phyloP scores from a whole-genome alignment of 2,797 vertebrate genomes.

The Pangasius mekongensis region DNA sequence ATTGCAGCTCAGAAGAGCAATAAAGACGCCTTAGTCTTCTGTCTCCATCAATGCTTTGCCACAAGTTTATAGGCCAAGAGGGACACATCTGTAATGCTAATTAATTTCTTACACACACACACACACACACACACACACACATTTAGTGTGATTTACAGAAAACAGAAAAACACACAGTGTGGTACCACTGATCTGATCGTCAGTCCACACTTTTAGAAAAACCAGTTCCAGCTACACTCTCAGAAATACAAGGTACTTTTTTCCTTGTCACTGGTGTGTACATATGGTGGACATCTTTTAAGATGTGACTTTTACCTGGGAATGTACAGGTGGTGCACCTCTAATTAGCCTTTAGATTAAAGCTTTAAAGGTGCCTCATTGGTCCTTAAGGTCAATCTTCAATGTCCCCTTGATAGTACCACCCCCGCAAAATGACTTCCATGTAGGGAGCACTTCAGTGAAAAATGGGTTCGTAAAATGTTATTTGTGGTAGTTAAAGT shows the following conservation, averaged over 20 bases:
- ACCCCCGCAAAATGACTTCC: neutral
- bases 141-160: neutral
- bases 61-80: slow-evolving; percentile 1
- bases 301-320: neutral
- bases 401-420: neutral
- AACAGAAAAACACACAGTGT: neutral
- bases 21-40: slow-evolving; percentile 22
- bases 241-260: neutral
- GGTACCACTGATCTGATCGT: neutral
- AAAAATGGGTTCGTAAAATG: neutral
- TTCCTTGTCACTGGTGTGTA: neutral
- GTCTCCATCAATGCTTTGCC: slow-evolving; percentile 12
- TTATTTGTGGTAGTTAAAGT: neutral
- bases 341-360: neutral
- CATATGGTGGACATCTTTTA: neutral
- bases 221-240: neutral
- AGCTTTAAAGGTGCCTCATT: neutral
- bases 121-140: neutral
- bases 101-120: neutral
- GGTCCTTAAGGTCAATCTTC: neutral
- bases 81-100: slow-evolving; percentile 12
- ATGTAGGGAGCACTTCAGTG: neutral
- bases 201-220: neutral
- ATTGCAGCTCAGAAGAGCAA: slow-evolving; percentile 9
- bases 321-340: neutral